These are phyloP conservation scores for Centropus unirufus DNA, from an alignment of 2,113 vertebrate genomes.

Conservation along the genomic window DNA sequence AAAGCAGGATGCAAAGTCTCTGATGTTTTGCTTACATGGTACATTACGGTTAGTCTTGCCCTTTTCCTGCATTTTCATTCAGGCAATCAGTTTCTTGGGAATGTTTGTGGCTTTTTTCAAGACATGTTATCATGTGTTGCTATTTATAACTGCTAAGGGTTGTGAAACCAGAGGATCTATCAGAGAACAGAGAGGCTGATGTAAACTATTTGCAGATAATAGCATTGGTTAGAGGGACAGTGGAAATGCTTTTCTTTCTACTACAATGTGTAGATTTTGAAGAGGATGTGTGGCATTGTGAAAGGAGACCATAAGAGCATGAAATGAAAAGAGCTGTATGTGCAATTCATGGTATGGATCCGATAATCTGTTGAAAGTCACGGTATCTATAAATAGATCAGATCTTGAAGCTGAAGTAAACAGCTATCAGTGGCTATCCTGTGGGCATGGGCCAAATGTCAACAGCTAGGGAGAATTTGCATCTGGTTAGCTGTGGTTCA, in stretches of 20 bases:
- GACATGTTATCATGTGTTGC: neutral
- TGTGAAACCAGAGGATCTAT: constrained; percentile 36
- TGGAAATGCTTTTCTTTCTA: neutral
- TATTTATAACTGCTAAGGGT: constrained; percentile 7
- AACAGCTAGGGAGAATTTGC: neutral
- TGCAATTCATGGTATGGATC: neutral
- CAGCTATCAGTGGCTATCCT: neutral
- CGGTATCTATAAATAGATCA: neutral
- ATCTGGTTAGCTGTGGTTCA: neutral
- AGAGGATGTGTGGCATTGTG: neutral
- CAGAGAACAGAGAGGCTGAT: neutral
- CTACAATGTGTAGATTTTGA: neutral
- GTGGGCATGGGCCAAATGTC: neutral
- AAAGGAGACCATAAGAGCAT: neutral
- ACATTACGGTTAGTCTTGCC: neutral
- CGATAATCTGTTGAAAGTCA: neutral
- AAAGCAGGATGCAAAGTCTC: neutral
- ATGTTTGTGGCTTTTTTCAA: constrained; percentile 24
- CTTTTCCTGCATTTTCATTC: neutral
- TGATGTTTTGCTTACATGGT: neutral
- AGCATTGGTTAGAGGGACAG: neutral
- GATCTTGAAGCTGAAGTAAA: neutral
- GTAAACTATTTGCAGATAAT: neutral
- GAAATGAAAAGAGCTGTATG: neutral
- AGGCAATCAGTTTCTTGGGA: neutral